Conservation (phyloP, 2,797 vertebrate genomes). For the Gila robusta region DNA sequence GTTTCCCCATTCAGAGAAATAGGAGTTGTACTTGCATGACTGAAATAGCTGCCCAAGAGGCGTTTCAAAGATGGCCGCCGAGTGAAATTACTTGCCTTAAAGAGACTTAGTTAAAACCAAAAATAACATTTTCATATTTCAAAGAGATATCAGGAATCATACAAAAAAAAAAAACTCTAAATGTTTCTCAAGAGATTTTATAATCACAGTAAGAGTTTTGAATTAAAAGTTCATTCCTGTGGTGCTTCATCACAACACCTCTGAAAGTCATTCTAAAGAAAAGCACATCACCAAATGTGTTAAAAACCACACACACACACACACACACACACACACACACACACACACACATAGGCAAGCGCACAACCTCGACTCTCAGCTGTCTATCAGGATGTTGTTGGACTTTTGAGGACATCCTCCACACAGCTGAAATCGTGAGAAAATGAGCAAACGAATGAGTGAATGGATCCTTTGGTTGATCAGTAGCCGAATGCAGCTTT, state of each 20-base stretch:
- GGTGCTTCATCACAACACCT: neutral
- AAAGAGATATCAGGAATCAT: neutral
- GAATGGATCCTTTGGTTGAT: slow-evolving; percentile 30
- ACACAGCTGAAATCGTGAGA: slow-evolving; percentile 38
- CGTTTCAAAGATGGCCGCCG: neutral
- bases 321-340: neutral
- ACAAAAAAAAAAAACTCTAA: neutral
- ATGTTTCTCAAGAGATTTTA: neutral
- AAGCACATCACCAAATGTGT: slow-evolving; percentile 24
- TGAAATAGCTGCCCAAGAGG: neutral
- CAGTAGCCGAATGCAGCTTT: slow-evolving; percentile 3
- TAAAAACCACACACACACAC: neutral
- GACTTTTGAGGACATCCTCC: slow-evolving; percentile 65
- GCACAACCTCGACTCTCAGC: slow-evolving; percentile 33
- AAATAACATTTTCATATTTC: neutral
- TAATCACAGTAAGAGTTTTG: neutral
- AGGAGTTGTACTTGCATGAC: neutral
- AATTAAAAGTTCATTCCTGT: neutral
- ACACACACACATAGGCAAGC: slow-evolving; percentile 9
- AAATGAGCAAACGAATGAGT: slow-evolving; percentile 49
- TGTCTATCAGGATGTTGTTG: slow-evolving; percentile 64
- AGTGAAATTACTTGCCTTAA: neutral
- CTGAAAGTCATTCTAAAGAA: neutral
- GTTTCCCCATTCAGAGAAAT: neutral
- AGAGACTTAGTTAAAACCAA: neutral